These are phyloP conservation scores for Drosophila kuntzei DNA, from an alignment of 2,888 invertebrate genomes.

Conservation along the genomic window DNA sequence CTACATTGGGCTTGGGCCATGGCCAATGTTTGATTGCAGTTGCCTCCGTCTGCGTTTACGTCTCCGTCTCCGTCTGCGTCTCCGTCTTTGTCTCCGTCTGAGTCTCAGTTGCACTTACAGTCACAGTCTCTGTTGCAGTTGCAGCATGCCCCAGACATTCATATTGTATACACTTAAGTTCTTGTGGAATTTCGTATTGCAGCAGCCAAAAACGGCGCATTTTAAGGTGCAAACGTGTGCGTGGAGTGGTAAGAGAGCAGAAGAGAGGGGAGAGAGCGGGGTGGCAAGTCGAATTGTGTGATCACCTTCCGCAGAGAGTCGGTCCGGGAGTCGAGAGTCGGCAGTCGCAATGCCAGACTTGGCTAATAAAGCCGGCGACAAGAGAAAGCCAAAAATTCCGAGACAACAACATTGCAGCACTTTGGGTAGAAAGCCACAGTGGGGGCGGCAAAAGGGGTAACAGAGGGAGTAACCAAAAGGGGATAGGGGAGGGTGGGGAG, in stretches of 20 bases:
- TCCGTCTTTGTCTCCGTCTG: background rate
- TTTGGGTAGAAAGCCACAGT: slow-evolving; percentile 46
- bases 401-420: slow-evolving; percentile 77
- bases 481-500: background rate
- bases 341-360: slow-evolving; percentile 65
- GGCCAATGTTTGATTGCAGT: slow-evolving; percentile 70
- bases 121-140: slow-evolving; percentile 19
- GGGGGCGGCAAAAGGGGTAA: slow-evolving; percentile 20
- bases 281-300: slow-evolving; percentile 40
- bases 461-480: background rate
- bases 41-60: slow-evolving; percentile 12
- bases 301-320: slow-evolving; percentile 37
- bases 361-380: slow-evolving; percentile 80
- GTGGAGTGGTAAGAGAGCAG: slow-evolving; percentile 8
- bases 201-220: slow-evolving; percentile 67
- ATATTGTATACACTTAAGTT: slow-evolving; percentile 78
- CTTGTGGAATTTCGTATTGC: slow-evolving; percentile 80
- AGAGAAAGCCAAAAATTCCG: slow-evolving; percentile 84
- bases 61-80: background rate
- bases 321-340: slow-evolving; percentile 11
- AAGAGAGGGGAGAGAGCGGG: background rate
- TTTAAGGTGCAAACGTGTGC: slow-evolving; percentile 51
- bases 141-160: slow-evolving; percentile 78
- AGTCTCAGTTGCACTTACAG: background rate
- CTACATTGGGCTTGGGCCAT: slow-evolving; percentile 69